phyloP scores from a whole-genome alignment of 2,888 invertebrate genomes.

The Caenorhabditis afra region DNA sequence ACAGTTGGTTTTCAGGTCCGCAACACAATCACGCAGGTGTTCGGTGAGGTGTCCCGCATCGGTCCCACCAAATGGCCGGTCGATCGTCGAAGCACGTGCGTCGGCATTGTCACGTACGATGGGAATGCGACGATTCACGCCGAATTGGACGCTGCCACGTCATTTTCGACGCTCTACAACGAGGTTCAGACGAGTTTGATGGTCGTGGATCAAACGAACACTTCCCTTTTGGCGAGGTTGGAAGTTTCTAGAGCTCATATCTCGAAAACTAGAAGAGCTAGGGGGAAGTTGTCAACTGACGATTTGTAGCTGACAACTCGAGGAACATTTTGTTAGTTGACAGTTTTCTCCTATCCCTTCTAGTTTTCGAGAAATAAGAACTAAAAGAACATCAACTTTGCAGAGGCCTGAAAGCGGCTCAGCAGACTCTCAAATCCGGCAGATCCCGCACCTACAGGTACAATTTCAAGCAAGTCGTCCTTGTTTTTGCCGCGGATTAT shows the following conservation, averaged over 20 bases:
- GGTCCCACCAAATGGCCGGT: conserved; percentile 38
- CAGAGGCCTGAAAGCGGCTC: conserved; percentile 36
- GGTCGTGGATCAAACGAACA: conserved; percentile 15
- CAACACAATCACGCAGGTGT: conserved; percentile 34
- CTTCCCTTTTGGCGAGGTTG: conserved; percentile 19
- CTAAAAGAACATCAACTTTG: background rate
- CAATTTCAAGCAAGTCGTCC: conserved; percentile 26
- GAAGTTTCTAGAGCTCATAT: too few species aligned
- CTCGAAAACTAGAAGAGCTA: too few species aligned
- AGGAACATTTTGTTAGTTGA: too few species aligned
- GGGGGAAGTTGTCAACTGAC: too few species aligned
- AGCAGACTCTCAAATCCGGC: conserved; percentile 19
- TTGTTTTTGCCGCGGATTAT: conserved; percentile 37
- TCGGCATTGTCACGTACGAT: conserved; percentile 41
- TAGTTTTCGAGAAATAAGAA: background rate
- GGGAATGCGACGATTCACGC: conserved; percentile 10
- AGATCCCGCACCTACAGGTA: conserved; percentile 12
- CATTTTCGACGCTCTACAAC: conserved; percentile 28
- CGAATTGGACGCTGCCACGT: conserved; percentile 10
- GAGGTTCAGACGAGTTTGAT: conserved; percentile 27
- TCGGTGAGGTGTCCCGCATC: conserved; percentile 17
- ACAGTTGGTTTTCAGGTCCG: conserved; percentile 2
- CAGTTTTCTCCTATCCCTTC: too few species aligned
- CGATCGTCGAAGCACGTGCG: conserved; percentile 41
- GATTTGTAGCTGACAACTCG: too few species aligned